Evolutionary conservation across 2,113 vertebrate genomes (phyloP).

Genomic region (Callipepla californica): DNA sequence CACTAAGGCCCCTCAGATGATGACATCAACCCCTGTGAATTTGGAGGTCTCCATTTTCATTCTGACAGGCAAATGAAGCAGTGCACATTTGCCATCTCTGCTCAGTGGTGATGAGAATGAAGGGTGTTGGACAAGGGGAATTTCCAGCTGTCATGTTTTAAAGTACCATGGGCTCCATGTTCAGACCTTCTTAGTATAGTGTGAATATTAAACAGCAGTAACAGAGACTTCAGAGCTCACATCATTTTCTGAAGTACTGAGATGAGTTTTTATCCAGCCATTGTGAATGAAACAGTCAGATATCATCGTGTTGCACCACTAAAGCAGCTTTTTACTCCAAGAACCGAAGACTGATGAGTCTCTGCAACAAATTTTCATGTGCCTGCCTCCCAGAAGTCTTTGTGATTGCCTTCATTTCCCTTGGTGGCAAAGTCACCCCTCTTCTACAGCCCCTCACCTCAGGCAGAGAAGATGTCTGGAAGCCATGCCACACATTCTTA

Average conservation of each 20-base stretch:
- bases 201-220: not conserved
- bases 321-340: not conserved
- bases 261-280: not conserved
- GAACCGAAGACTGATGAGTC: not conserved
- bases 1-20: not conserved
- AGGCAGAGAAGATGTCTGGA: not conserved
- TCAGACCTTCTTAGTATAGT: accelerated
- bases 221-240: not conserved
- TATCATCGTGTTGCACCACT: not conserved
- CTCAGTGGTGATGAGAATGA: not conserved
- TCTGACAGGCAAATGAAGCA: not conserved
- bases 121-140: not conserved
- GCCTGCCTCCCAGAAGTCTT: not conserved
- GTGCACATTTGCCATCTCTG: not conserved
- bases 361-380: not conserved
- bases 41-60: not conserved
- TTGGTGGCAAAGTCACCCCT: accelerated
- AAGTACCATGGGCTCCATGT: not conserved
- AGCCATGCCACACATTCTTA: not conserved
- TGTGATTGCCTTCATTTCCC: accelerated
- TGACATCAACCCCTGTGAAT: not conserved
- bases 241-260: not conserved
- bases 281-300: not conserved
- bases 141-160: not conserved
- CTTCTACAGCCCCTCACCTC: not conserved